phyloP scores from a whole-genome alignment of 2,113 vertebrate genomes.

The Romanogobio albipinnatus region DNA sequence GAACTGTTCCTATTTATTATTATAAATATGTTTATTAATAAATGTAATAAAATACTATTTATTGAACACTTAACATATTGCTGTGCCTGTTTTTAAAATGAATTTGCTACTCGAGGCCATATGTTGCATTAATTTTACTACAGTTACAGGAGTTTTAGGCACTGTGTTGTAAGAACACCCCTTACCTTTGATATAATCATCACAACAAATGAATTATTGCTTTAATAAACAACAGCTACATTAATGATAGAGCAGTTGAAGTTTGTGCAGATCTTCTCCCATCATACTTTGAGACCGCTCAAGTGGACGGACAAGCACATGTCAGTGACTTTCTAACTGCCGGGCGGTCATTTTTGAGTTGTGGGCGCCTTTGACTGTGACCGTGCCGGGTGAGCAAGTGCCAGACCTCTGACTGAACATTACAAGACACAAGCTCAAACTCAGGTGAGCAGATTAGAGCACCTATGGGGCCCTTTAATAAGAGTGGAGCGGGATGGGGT shows the following conservation, averaged over 20 bases:
- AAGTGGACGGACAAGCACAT: slow-evolving; percentile 5
- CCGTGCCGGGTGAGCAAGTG: slow-evolving; percentile 22
- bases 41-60: not conserved
- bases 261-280: not conserved
- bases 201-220: not conserved
- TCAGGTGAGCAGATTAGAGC: slow-evolving; percentile 56
- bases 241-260: not conserved
- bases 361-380: slow-evolving; percentile 36
- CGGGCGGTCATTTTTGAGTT: not conserved
- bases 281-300: not conserved
- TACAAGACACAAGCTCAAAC: slow-evolving; percentile 42
- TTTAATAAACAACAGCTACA: too few species aligned
- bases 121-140: not conserved
- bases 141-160: not conserved
- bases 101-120: not conserved
- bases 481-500: slow-evolving; percentile 17
- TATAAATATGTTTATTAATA: not conserved
- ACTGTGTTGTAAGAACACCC: not conserved
- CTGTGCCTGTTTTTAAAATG: not conserved
- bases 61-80: not conserved
- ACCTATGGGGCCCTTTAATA: slow-evolving; percentile 50
- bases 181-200: not conserved
- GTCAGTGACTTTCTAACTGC: slow-evolving; percentile 25
- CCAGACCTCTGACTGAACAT: slow-evolving; percentile 39
- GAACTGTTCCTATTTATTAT: not conserved